Percentiles rank a stretch among this genome's conserved stretches.
phyloP scores from a whole-genome alignment of 1,140 invertebrate species.

The Tetragnatha versicolor region DNA sequence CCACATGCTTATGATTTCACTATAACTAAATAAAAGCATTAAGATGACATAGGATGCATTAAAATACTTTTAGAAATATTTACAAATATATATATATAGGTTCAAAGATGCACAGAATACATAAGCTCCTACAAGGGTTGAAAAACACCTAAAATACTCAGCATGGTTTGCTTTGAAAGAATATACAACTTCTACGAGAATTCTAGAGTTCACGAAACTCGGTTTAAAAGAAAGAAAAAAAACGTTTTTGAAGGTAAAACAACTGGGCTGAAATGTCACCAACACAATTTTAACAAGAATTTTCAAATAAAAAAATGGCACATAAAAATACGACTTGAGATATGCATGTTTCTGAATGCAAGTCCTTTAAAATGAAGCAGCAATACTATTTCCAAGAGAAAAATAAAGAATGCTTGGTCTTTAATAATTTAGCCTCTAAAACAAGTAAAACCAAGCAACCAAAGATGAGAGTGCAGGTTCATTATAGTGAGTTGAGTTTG shows the following conservation, averaged over 20 bases:
- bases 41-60: slow-evolving; percentile 8
- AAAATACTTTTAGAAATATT: slow-evolving; percentile 28
- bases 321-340: slow-evolving; percentile 31
- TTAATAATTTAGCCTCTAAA: neutral
- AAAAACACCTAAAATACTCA: slow-evolving; percentile 30
- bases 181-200: slow-evolving; percentile 19
- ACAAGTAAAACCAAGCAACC: neutral
- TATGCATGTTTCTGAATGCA: slow-evolving; percentile 31
- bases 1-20: no score
- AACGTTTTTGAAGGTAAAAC: neutral
- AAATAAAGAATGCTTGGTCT: slow-evolving; percentile 1
- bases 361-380: slow-evolving; percentile 22
- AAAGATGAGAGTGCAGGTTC: neutral
- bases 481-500: neutral
- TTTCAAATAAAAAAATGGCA: slow-evolving; percentile 38
- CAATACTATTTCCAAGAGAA: neutral
- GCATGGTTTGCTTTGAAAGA: neutral
- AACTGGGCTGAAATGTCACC: neutral
- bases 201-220: neutral
- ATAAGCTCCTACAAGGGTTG: slow-evolving; percentile 38
- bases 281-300: neutral
- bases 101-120: slow-evolving; percentile 20
- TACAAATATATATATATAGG: slow-evolving; percentile 27
- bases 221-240: neutral
- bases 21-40: neutral